These are phyloP conservation scores for Drosophila sproati DNA, from an alignment of 1,140 invertebrate species.

Conservation along the genomic window DNA sequence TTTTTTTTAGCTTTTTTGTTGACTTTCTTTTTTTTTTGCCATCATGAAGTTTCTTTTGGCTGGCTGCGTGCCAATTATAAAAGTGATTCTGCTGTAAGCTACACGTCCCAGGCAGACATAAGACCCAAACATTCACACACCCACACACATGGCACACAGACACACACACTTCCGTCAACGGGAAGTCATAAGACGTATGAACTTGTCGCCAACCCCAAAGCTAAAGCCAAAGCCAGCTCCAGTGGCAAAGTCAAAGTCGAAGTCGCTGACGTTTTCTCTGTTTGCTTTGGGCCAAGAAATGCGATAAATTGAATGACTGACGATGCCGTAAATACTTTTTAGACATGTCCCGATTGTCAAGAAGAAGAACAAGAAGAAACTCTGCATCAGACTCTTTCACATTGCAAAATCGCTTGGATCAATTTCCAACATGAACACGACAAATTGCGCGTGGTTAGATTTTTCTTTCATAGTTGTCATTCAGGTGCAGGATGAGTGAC, in stretches of 20 bases:
- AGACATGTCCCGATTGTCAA: slow-evolving; percentile 54
- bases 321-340: slow-evolving; percentile 81
- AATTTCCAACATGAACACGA: slow-evolving; percentile 54
- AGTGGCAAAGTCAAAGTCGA: slow-evolving; percentile 12
- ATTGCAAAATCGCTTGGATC: slow-evolving; percentile 43
- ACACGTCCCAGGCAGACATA: slow-evolving; percentile 68
- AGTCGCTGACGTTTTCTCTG: slow-evolving; percentile 50
- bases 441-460: slow-evolving; percentile 80
- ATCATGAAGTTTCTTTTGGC: slow-evolving; percentile 64
- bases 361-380: slow-evolving; percentile 31
- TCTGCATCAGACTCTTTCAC: slow-evolving; percentile 23
- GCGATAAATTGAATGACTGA: slow-evolving; percentile 83
- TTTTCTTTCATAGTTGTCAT: slow-evolving; percentile 61
- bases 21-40: slow-evolving; percentile 22
- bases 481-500: slow-evolving; percentile 16
- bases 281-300: slow-evolving; percentile 68
- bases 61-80: slow-evolving; percentile 83
- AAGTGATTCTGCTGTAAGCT: slow-evolving; percentile 81
- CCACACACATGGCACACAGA: slow-evolving; percentile 44
- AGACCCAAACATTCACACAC: slow-evolving; percentile 34
- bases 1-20: slow-evolving; percentile 13
- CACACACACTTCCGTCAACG: slow-evolving; percentile 73
- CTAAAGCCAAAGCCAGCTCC: slow-evolving; percentile 20
- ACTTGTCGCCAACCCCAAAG: slow-evolving; percentile 66
- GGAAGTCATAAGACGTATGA: slow-evolving; percentile 82